Base-by-base conservation (phyloP, 1,140 invertebrate species). In the Plodia interpunctella region DNA sequence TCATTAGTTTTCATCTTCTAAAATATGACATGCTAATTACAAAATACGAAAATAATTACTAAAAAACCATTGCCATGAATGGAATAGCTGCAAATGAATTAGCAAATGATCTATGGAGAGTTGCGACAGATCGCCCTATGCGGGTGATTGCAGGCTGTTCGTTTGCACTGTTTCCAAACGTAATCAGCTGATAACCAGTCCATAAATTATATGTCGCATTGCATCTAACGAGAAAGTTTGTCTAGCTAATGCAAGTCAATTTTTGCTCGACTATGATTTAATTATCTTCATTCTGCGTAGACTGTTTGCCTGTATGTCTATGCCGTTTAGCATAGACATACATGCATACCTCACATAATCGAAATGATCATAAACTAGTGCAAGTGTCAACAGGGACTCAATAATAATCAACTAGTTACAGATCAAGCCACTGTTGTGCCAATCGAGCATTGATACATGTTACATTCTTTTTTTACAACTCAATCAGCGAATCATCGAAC, bases 131-230 rank as follows among this genome's bases (percentile, higher is more conserved):
- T 70, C 70, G 64, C 63, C 72, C 71, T 74, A 86, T 86, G 83
- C 83, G 83, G 83, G 83, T 79, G 66, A 78, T 83, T 83, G 78
- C 74, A 60, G 69, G 63, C 59, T 64, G 68, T 72, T 66, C 66
- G 65, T 66, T 74, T 62, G 70, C 68, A 64, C 65, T 68, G 60
- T 63, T 60, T 57, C n/a, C 57, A 59, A 59, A 59, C 38, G 38
- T 44, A 44, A 44, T 44, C 38, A 44, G 38, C 38, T 15, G 38
- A 44, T 44, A 44, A 44, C 38, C 38, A 44, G 38, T 44, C 38
- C 38, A 44, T 44, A 44, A 44, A 44, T 44, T 44, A 44, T 44
- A 15, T 15, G 13, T 44, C 15, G 38, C 38, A 44, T 44, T 15
- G 38, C 15, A 44, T 44, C 38, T 44, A 17, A 4, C 38, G 38